Evolutionary conservation across 2,888 invertebrate species (phyloP).

Genomic region (Gonocerus acuteangulatus): DNA sequence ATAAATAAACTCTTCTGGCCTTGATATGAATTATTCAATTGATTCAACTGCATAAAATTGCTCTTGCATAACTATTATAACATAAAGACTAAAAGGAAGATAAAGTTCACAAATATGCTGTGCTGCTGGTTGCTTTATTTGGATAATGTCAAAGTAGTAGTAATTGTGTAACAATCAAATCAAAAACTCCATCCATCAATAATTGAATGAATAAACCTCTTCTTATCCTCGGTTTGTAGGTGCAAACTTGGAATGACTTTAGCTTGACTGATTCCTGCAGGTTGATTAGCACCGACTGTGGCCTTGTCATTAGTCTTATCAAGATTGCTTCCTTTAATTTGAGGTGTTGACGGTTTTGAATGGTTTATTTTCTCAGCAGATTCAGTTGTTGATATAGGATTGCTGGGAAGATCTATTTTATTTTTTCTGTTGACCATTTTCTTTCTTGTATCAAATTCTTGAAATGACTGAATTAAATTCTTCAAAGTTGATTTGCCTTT

Average conservation of each 20-base stretch:
- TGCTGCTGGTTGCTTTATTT: too few relatives aligned
- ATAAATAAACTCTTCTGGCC: too few relatives aligned
- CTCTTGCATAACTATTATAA: too few relatives aligned
- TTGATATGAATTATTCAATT: too few relatives aligned
- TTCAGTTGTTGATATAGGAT: too few relatives aligned
- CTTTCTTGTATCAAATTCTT: conserved; percentile 4
- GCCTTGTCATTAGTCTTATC: not conserved
- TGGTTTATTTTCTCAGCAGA: not conserved
- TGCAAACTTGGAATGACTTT: conserved; percentile 2
- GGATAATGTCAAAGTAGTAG: too few relatives aligned
- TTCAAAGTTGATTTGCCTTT: conserved; percentile 25
- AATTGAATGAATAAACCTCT: conserved; percentile 15
- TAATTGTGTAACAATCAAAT: too few relatives aligned
- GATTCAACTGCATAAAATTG: too few relatives aligned
- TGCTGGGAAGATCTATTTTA: too few relatives aligned
- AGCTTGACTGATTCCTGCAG: not conserved
- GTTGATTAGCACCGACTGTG: not conserved
- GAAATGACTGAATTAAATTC: conserved; percentile 11
- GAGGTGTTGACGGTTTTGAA: not conserved
- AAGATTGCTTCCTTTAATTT: not conserved
- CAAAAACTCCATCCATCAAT: conserved; percentile 16
- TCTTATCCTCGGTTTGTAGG: conserved; percentile 6
- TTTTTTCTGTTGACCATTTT: not conserved
- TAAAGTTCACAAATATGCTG: too few relatives aligned
- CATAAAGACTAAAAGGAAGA: too few relatives aligned